phyloP scores from a whole-genome alignment of 2,888 invertebrate genomes.

The Biston stratarius region DNA sequence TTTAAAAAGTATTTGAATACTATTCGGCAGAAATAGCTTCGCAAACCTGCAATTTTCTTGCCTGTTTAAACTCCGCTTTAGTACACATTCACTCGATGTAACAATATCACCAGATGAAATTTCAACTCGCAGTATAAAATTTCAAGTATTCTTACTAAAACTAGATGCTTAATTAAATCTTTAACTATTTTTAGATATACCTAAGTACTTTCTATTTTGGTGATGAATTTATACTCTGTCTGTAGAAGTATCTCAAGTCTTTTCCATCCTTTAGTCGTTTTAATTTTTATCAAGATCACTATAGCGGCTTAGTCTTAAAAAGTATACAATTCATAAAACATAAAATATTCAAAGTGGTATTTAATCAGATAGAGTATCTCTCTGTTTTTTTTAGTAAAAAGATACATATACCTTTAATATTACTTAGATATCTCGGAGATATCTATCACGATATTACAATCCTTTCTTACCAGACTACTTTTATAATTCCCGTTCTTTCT shows the following conservation, averaged over 20 bases:
- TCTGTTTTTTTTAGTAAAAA: no score
- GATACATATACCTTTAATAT: no score
- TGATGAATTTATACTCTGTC: neutral
- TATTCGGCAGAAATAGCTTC: no score
- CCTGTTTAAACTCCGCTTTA: neutral
- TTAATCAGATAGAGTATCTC: no score
- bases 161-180: neutral
- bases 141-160: neutral
- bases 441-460: conserved; percentile 4
- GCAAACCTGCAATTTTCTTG: neutral
- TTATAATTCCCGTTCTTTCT: conserved; percentile 6
- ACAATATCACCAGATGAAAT: conserved; percentile 18
- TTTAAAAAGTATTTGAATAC: no score
- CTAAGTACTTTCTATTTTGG: neutral
- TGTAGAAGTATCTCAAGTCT: no score
- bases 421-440: neutral
- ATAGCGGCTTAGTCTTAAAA: no score
- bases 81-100: conserved; percentile 15
- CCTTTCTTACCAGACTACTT: conserved; percentile 6
- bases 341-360: no score
- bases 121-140: conserved; percentile 4
- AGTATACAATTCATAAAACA: no score
- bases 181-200: neutral
- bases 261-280: no score
- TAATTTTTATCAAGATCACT: no score